Base-by-base conservation (phyloP, 2,797 vertebrate species). In the Apogon talboti region DNA sequence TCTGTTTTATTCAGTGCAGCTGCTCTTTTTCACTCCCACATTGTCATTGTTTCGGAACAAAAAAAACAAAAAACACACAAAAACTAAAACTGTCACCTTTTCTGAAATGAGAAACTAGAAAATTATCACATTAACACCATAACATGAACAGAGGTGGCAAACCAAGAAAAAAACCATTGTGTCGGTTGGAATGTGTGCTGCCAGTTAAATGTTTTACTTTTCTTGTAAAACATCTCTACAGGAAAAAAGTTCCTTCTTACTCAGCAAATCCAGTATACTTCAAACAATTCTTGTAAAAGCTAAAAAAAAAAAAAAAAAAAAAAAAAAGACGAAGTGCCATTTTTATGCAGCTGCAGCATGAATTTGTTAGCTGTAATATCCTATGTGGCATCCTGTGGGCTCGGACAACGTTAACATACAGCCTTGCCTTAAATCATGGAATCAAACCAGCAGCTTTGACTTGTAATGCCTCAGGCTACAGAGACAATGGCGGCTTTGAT, bases 301-400 rank as follows among this genome's bases (percentile, higher is more conserved):
- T 40, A 45, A 46, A 33, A 7, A 44, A 12, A 11, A 78, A 3
- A 46, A 33, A 7, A 44, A 12, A 11, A 78, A 3, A 43, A 12
- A 21, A 47, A 45, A 30, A 7, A 43, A 11, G 12, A 78, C 4
- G 14, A 58, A 21, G 11, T 61, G 56, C 61, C 50, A 66, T 78
- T 82, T 82, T 81, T 58, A 38, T 70, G 74, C 71, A 64, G 63
- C 72, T 74, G 64, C 41, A 66, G 58, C 38, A 37, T 11, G 8
- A 65, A 12, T 40, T 19, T 47, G 46, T 69, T 64, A 82, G 72
- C 70, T 79, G 69, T 59, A 84, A 81, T 78, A 84, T 81, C 71
- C 75, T 81, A 30, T 63, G 48, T 28, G 41, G 52, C 76, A 82
- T 81, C 61, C 47, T 28, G 64, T 67, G 59, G 42, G 40, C 57